Evolutionary conservation across 37 sponge, comb jelly and placozoan genomes (phyloP).

Genomic region (Bolinopsis microptera): DNA sequence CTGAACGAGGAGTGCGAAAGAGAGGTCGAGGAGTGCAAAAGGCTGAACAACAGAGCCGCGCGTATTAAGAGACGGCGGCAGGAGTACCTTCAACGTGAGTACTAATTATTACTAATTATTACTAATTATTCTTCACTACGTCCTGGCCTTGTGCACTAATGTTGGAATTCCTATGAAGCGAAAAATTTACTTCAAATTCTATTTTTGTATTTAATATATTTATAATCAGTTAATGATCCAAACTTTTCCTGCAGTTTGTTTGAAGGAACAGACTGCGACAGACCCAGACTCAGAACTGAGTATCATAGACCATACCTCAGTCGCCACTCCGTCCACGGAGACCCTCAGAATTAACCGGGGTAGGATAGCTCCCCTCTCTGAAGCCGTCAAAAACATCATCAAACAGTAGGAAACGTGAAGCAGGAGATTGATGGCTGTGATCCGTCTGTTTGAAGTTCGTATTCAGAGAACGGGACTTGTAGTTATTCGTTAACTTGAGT

Average conservation of each 20-base stretch:
- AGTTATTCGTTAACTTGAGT: neutral
- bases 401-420: neutral
- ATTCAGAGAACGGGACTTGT: neutral
- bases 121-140: neutral
- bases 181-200: too few relatives aligned
- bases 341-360: neutral
- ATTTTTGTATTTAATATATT: too few relatives aligned
- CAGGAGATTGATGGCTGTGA: neutral
- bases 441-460: neutral
- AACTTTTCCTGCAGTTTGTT: neutral
- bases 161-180: too few relatives aligned
- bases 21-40: neutral
- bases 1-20: neutral
- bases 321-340: conserved; percentile 3
- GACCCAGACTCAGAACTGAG: neutral
- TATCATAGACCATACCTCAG: neutral
- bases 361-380: neutral
- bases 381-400: conserved; percentile 16
- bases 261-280: neutral
- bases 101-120: neutral
- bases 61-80: conserved; percentile 5
- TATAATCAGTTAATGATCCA: neutral
- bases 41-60: neutral
- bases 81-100: neutral
- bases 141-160: neutral